Percentiles rank a stretch among this genome's conserved stretches.
These are phyloP conservation scores for Pyrocoelia pectoralis DNA, from an alignment of 2,888 invertebrate species.

Conservation along the genomic window DNA sequence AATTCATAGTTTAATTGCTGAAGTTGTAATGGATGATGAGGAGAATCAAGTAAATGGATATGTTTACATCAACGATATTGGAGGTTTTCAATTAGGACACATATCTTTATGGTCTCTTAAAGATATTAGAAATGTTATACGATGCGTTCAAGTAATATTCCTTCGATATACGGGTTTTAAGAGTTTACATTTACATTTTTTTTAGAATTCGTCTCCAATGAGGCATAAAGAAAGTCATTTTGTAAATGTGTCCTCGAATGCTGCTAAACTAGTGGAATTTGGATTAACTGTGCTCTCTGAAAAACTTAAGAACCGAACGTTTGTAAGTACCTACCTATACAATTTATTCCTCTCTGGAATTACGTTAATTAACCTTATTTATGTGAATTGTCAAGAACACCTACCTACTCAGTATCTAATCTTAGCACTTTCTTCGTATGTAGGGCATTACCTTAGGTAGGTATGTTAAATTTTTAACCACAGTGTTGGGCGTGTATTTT, in stretches of 20 bases:
- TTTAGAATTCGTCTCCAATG: constrained; percentile 86
- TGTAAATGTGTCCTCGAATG: constrained; percentile 83
- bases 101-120: constrained; percentile 83
- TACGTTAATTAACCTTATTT: no score
- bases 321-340: constrained; percentile 69
- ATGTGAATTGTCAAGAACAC: no score
- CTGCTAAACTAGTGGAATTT: constrained; percentile 84
- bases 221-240: constrained; percentile 89
- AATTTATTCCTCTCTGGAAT: no score
- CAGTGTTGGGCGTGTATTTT: no score
- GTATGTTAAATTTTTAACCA: no score
- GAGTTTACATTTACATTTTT: constrained; percentile 43
- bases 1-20: constrained; percentile 85
- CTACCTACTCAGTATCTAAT: no score
- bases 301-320: constrained; percentile 81
- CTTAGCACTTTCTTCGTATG: no score
- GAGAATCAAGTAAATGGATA: constrained; percentile 85
- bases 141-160: constrained; percentile 73
- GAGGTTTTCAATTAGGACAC: constrained; percentile 84
- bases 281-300: constrained; percentile 83
- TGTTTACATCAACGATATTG: constrained; percentile 83
- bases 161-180: background rate
- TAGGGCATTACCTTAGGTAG: no score
- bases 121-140: constrained; percentile 78
- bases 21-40: constrained; percentile 85